Base-by-base conservation (phyloP, 30 jellyfish, hydroid and myxozoan genomes). In the Morbakka virulenta region DNA sequence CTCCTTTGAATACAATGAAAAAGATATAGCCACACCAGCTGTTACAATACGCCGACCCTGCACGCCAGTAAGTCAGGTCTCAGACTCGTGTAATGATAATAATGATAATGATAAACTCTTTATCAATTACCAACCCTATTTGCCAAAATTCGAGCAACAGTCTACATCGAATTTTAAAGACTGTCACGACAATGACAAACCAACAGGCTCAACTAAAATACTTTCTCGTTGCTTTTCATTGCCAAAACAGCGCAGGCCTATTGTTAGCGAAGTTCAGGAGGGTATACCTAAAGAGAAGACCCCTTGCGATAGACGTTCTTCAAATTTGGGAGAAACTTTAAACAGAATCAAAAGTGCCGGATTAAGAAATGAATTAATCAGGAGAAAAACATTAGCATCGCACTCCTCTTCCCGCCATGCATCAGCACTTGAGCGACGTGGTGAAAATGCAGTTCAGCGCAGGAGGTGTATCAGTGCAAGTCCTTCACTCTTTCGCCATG, bases 401-500 rank as follows among this genome's bases (percentile, higher is more conserved):
- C 57, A 41, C 13, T 6, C 13, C 9, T 6, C 13, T 41, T 9
- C 57, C 17, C 9, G 57, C 13, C 57, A 41, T 41, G 57, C 57
- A 6, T 41, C 57, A 6, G 57, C 57, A 9, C 9, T 9, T 9
- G 57, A 41, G 57, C 9, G 57, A 41, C 57, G 57, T 17, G 9
- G 13, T 6, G 57, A 41, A 41, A 9, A 41, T 6, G 17, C 57
- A 6, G 57, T 41, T 17, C 57, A 6, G 17, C 57, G 17, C 9
- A 41, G 57, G 17, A 9, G 57, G 17, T 41, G 69, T 36, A 74
- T 52, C 31, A 62, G 70, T 28, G 83, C 35, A 50, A 72, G 95
- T 65, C 87, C 83, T 0, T 4, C 80, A n/a, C 57, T 41, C 57
- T 66, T 53, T 27, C 51, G 87, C 23, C 77, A 11, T 20, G 83